Base-by-base conservation (phyloP, 2,888 invertebrate species). In the Amiota minor region DNA sequence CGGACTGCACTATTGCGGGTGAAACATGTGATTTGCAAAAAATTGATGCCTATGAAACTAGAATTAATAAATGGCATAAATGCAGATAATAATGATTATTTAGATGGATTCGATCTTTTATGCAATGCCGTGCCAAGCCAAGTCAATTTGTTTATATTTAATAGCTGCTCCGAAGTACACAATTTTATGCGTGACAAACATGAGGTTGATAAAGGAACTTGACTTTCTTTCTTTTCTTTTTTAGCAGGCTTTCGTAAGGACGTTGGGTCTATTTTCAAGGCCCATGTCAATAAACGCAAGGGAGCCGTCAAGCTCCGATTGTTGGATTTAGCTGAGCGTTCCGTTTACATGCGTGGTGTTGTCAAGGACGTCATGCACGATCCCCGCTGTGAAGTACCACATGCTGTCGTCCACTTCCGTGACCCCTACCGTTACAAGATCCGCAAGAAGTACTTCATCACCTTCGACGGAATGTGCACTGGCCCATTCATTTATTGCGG, bases 401-500 rank as follows among this genome's bases (percentile, higher is more conserved):
- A 99, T 80, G 98, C 99, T 53, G 93, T 96, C 71, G 98, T 99
- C 12, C 96, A 97, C 89, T 99, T 99, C 93, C 94, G 99, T 88
- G 98, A 99, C 89, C 98, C 99, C 0, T 99, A 99, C 92, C 96
- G 96, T 89, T 99, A 98, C 91, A 97, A 97, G 92, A 95, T 96
- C 12, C 94, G 96, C 81, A 98, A 98, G 90, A 98, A 99, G 90
- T 92, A 98, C 73, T 98, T 99, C 90, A 96, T 99, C 88, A 98
- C 99, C 56, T 97, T 98, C 53, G 99, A 99, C 91, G 99, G 99
- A 89, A 95, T 99, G 93, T 98, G 99, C 92, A 99, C 99, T 74
- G 99, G 99, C 77, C 99, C 99, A 90, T 99, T 98, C 90, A 93
- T 99, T 72, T 99, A 98, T 91, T 99, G 99, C 89, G 99, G 99